phyloP scores from a whole-genome alignment of 2,888 invertebrate genomes.

The Sphaerophoria rueppellii region DNA sequence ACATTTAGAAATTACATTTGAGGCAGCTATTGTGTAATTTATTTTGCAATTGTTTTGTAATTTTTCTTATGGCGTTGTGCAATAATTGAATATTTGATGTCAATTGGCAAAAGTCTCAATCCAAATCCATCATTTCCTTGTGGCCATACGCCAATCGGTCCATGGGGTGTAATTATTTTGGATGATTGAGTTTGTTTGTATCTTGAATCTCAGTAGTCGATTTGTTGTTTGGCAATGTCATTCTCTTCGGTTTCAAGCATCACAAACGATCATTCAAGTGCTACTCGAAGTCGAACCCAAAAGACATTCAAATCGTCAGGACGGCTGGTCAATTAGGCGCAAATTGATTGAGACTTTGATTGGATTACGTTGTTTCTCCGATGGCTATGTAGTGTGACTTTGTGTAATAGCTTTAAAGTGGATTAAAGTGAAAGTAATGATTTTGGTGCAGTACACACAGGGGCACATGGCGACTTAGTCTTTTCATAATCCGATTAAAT shows the following conservation, averaged over 20 bases:
- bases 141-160: background rate
- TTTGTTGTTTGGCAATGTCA: conserved; percentile 37
- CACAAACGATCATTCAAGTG: background rate
- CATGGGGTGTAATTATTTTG: conserved; percentile 57
- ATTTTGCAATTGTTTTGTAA: conserved; percentile 50
- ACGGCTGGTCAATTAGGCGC: conserved; percentile 65
- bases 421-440: conserved; percentile 69
- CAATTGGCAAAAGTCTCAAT: conserved; percentile 54
- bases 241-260: background rate
- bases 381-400: conserved; percentile 7
- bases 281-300: background rate
- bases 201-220: conserved; percentile 28
- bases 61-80: conserved; percentile 44
- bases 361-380: conserved; percentile 56
- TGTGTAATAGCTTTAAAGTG: conserved; percentile 34
- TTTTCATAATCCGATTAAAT: conserved; percentile 61
- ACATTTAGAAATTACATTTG: conserved; percentile 41
- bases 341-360: conserved; percentile 73
- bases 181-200: conserved; percentile 42
- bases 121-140: conserved; percentile 45
- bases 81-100: conserved; percentile 56
- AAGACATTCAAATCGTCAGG: conserved; percentile 49
- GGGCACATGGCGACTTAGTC: conserved; percentile 50
- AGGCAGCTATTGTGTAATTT: conserved; percentile 57
- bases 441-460: conserved; percentile 47